Evolutionary conservation across 2,113 vertebrate species (phyloP).

Genomic region (Bujurquina vittata): DNA sequence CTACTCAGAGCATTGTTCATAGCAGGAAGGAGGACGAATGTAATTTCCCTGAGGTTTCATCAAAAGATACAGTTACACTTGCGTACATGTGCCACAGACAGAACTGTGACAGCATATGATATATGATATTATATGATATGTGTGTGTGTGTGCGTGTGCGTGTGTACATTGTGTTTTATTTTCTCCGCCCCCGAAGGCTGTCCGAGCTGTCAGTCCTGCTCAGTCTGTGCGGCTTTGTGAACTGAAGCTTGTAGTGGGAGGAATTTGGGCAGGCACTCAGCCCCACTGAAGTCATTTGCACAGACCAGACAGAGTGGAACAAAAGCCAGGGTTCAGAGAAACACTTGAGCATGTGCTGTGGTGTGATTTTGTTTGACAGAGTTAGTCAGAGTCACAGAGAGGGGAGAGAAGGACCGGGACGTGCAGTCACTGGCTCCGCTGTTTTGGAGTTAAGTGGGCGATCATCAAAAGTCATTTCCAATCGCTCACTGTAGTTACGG

Average conservation of each 20-base stretch:
- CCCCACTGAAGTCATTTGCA: constrained; percentile 77
- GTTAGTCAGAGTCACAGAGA: constrained; percentile 42
- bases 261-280: constrained; percentile 75
- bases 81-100: constrained; percentile 24
- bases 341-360: constrained; percentile 71
- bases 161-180: constrained; percentile 42
- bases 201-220: constrained; percentile 66
- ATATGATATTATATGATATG: not conserved
- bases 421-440: constrained; percentile 17
- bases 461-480: constrained; percentile 41
- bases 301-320: constrained; percentile 77
- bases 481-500: constrained; percentile 2
- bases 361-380: constrained; percentile 54
- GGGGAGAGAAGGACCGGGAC: constrained; percentile 34
- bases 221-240: constrained; percentile 68
- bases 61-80: constrained; percentile 56
- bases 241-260: constrained; percentile 73
- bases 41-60: constrained; percentile 34
- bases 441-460: constrained; percentile 52
- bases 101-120: constrained; percentile 40
- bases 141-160: not conserved
- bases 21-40: constrained; percentile 26
- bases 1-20: constrained; percentile 42
- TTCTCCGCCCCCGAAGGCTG: constrained; percentile 61
- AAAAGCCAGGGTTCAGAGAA: constrained; percentile 76